phyloP scores from a whole-genome alignment of 2,113 vertebrate genomes.

The Papio anubis region DNA sequence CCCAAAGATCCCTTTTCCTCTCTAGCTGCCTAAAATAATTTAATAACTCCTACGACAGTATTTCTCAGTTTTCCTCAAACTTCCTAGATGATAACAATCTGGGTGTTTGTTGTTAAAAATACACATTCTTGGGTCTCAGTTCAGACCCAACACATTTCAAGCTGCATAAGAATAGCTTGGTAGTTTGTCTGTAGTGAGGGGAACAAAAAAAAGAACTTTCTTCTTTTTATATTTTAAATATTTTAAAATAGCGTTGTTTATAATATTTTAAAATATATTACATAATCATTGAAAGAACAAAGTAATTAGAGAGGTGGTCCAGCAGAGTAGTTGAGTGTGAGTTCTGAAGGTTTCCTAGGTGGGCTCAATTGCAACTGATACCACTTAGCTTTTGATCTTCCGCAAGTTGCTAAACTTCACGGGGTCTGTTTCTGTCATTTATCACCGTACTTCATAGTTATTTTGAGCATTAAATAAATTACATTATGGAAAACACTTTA shows the following conservation, averaged over 20 bases:
- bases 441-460: neutral
- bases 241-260: neutral
- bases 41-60: neutral
- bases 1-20: too few relatives aligned
- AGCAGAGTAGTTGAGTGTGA: neutral
- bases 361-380: neutral
- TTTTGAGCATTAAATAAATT: neutral
- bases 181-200: neutral
- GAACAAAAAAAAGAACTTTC: neutral
- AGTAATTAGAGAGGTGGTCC: neutral
- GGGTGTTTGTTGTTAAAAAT: neutral
- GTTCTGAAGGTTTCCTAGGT: neutral
- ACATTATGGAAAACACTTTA: neutral
- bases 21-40: too few relatives aligned
- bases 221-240: neutral
- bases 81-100: neutral
- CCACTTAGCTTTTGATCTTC: neutral
- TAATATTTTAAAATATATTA: too few relatives aligned
- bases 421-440: neutral
- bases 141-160: neutral
- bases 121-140: neutral
- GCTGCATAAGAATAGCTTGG: too few relatives aligned
- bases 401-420: neutral
- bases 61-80: neutral
- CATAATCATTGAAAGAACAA: neutral